Conservation (phyloP, 2,113 vertebrate genomes). For the Strix aluco region DNA sequence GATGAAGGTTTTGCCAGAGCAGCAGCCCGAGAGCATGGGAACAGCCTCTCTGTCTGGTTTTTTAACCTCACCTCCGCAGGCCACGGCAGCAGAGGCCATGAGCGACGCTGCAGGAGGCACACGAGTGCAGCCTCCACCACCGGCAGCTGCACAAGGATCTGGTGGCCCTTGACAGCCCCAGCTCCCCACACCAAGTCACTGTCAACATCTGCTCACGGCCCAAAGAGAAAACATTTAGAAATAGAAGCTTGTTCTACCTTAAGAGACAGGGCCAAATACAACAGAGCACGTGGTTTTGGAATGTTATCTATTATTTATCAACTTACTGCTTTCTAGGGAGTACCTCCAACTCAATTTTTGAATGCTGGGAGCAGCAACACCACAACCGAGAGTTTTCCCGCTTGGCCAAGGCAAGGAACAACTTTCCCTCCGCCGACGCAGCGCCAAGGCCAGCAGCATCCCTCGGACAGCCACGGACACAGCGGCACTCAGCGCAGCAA, state of each 20-base stretch:
- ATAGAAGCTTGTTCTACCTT: neutral
- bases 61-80: neutral
- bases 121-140: rapidly evolving
- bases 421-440: neutral
- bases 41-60: neutral
- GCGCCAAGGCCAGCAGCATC: neutral
- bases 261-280: neutral
- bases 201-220: neutral
- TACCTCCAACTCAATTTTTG: neutral
- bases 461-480: neutral
- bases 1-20: neutral
- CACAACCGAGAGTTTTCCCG: neutral
- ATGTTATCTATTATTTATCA: neutral
- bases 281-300: neutral
- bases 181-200: neutral
- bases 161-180: neutral
- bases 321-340: neutral
- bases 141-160: rapidly evolving
- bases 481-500: neutral
- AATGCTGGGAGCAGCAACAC: neutral
- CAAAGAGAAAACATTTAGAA: neutral
- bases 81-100: neutral
- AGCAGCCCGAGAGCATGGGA: neutral
- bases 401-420: neutral
- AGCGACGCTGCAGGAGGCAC: neutral